Conservation (phyloP, 2,797 vertebrate species). For the Ibycter americanus region DNA sequence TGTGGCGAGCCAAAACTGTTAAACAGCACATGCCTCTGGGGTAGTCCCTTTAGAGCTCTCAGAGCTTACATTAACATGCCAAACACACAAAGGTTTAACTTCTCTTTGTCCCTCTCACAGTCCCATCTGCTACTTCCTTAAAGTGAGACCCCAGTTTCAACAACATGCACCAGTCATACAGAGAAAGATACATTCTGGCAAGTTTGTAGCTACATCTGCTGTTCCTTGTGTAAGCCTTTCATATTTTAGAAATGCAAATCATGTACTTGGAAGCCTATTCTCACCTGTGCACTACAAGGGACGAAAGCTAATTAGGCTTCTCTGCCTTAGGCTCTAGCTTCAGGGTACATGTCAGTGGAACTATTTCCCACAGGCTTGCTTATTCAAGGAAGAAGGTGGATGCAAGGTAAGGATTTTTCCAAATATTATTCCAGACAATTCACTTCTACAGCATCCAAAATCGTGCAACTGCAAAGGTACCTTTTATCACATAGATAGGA, state of each 20-base stretch:
- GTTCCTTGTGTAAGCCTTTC: not conserved
- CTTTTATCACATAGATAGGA: rapidly evolving
- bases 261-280: not conserved
- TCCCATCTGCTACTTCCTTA: not conserved
- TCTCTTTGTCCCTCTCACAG: not conserved
- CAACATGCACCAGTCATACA: not conserved
- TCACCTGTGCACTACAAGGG: not conserved
- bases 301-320: not conserved
- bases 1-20: not conserved
- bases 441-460: not conserved
- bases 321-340: not conserved
- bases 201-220: not conserved
- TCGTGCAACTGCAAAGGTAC: not conserved
- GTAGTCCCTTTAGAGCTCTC: not conserved
- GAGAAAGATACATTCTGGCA: not conserved
- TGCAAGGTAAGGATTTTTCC: not conserved
- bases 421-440: not conserved
- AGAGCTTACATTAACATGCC: not conserved
- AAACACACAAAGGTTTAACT: not conserved
- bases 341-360: rapidly evolving
- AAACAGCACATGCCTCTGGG: not conserved
- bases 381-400: not conserved
- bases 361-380: not conserved
- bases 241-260: not conserved
- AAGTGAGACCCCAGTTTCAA: not conserved